Base-by-base conservation (phyloP, 2,888 invertebrate species). In the Erebia ligea region DNA sequence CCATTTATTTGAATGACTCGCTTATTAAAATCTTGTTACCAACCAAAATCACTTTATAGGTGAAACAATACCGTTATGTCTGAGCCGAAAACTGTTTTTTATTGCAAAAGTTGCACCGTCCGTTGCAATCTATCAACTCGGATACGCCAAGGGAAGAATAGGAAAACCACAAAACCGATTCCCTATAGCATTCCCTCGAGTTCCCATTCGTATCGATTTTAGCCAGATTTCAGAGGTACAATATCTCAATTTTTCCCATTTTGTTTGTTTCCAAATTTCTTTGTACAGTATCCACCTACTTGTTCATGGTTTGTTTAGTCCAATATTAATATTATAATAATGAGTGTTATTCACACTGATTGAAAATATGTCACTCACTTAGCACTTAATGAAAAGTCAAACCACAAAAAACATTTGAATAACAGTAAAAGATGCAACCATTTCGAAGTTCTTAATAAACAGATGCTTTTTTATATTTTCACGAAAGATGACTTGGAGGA, bases 1-100 rank as follows among this genome's bases (percentile, higher is more conserved):
- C 6, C 15, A 50, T n/a, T 50, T n/a, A 15, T 13, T 50, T 15
- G n/a, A 34, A 6, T 6, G 34, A 34, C 6, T 34, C 6, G 34
- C 34, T 6, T 1, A 34, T 34, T 6, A 6, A 34, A 34, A 34
- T 34, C 34, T 34, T 34, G 34, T 34, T 6, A 34, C 2, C n/a
- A 19, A 17, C 9, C 8, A 17, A 17, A 17, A 52, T 17, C 17
- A 42, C 11, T 42, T 42, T 9, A 42, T 11, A 42, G 11, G 42
- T 42, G 11, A 52, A 52, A 52, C 17, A 52, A 52, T 52, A 2
- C 2, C 1, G 54, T 52, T 6, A 8, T 40, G 15, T 79, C 78
- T 79, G 77, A 79, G 78, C 68, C 69, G n/a, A 78, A 66, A 63
- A 69, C 66, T 65, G 70, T 66, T 71, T 76, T 74, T 74, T 74